Evolutionary conservation across 1,140 invertebrate species (phyloP).

Genomic region (Polypedilum pembai): DNA sequence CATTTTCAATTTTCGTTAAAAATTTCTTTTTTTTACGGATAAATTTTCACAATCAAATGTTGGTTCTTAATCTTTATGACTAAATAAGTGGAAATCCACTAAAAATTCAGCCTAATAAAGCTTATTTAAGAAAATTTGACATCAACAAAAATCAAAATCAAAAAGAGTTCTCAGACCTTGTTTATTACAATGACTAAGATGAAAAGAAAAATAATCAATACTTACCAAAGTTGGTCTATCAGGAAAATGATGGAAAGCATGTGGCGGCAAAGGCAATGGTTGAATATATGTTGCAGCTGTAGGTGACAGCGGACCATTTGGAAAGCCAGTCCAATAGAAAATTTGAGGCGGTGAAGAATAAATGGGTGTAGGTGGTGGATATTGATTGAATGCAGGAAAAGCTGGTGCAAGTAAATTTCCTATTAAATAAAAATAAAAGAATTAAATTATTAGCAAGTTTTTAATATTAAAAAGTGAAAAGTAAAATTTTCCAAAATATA

Average conservation of each 20-base stretch:
- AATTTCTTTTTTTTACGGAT: no score
- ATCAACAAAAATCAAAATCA: no score
- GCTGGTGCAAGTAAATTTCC: neutral
- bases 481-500: neutral
- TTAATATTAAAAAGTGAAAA: neutral
- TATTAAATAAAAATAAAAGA: neutral
- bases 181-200: no score
- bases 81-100: no score
- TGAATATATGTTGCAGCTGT: neutral
- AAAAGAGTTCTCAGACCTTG: no score
- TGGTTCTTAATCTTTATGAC: no score
- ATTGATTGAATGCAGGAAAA: neutral
- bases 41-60: no score
- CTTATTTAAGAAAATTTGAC: no score
- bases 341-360: neutral
- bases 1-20: no score
- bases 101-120: no score
- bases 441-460: neutral
- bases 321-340: neutral
- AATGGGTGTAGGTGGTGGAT: neutral
- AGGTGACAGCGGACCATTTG: neutral
- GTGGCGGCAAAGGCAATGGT: neutral
- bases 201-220: neutral
- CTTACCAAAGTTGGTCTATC: slow-evolving; percentile 10
- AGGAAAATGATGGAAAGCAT: slow-evolving; percentile 7